Evolutionary conservation across 2,113 vertebrate genomes (phyloP), one percentile per base, ranked within the genome.

Genomic region (Choloepus hoffmanni): DNA sequence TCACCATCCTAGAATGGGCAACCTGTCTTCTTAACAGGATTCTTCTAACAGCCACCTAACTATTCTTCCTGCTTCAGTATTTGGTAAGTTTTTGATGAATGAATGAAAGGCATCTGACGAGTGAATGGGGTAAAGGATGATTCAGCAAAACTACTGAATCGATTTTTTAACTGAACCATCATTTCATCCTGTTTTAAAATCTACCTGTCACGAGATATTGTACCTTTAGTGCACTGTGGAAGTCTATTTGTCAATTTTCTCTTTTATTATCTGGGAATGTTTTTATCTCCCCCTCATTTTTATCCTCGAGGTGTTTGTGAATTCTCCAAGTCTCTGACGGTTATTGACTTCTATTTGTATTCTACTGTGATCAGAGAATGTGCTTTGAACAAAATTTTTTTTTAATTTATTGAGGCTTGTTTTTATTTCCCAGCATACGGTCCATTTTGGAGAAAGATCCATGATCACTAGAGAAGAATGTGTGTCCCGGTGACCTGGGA

Each of bases 21-120:
- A 0, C 62, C 13, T 21, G 63, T 24, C 11, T 10, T n/a, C 15
- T 48, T 50, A 43, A 78, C 26, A 60, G 13, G 53, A 19, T 78
- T 86, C 43, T 28, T 81, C 24, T 19, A 85, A 24, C 8, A 53
- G 26, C 53, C 43, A 8, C 7, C 3, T 45, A 24, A 45, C 5
- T 16, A 81, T 19, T 77, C 82, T 83, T 62, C 70, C 24, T 45
- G 10, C 36, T 85, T 19, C 6, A 14, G 62, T 70, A 48, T 62
- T 33, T 77, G 53, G 16, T 93, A 81, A 93, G 33, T 73, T 73
- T 95, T 78, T 93, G 33, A 67, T 79, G 62, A 36, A 68, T 83
- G 30, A 68, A 67, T 26, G 7, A 68, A 82, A 55, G 43, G 84
- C 4, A 45, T 45, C 58, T 72, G 58, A 60, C 67, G 30, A 48